These are phyloP conservation scores for Leptothorax acervorum DNA, from an alignment of 2,888 invertebrate species.

Conservation along the genomic window DNA sequence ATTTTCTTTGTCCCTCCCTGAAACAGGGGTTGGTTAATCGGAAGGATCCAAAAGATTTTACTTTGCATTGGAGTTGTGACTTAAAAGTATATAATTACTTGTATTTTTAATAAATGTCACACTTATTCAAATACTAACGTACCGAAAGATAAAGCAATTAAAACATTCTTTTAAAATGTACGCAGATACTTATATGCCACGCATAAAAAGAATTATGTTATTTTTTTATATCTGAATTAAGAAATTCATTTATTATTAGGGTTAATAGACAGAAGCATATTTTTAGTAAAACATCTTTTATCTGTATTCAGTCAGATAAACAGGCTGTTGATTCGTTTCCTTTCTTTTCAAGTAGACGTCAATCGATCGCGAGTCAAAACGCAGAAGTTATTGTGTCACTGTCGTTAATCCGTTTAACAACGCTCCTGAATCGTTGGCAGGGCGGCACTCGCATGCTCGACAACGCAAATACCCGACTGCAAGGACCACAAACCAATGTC, in stretches of 20 bases:
- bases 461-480: conserved; percentile 62
- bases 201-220: background rate
- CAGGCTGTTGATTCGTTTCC: background rate
- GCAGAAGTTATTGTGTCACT: conserved; percentile 54
- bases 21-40: background rate
- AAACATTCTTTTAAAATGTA: background rate
- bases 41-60: background rate
- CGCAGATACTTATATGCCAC: background rate
- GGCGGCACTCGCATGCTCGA: conserved; percentile 24
- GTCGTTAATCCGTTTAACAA: conserved; percentile 68
- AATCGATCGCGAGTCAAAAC: conserved; percentile 62
- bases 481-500: conserved; percentile 58
- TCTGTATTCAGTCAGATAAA: background rate
- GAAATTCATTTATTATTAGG: background rate
- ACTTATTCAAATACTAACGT: background rate
- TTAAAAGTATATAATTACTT: background rate
- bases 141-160: background rate
- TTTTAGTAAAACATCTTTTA: background rate
- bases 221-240: background rate
- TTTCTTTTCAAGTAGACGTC: background rate
- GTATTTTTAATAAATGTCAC: background rate
- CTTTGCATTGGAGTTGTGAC: background rate
- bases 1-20: conserved; percentile 47
- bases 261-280: background rate
- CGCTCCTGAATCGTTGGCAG: conserved; percentile 22